A percentile compares a stretch with the other conserved stretches of the same genome.
Evolutionary conservation across 1,140 invertebrate genomes (phyloP).

Genomic region (Pogonognathellus flavescens): DNA sequence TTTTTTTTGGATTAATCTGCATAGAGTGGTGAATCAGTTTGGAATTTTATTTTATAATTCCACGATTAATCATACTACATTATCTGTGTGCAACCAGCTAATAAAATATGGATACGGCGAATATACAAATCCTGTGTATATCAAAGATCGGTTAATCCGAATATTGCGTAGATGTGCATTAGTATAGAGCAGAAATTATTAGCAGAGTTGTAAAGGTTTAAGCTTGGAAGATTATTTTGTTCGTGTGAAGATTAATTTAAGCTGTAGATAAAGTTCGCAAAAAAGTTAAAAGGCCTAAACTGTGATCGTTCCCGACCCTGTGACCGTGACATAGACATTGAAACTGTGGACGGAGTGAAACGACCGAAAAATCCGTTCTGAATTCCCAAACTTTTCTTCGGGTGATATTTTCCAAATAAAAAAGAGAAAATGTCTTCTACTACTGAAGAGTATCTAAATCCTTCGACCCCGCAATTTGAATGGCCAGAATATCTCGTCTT

Average conservation of each 20-base stretch:
- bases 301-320: not conserved
- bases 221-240: not conserved
- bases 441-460: not conserved
- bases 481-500: conserved; percentile 49
- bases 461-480: not conserved
- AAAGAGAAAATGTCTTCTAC: not conserved
- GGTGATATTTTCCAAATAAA: no score
- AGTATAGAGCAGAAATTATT: not conserved
- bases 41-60: no score
- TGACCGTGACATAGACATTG: conserved; percentile 22
- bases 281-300: not conserved
- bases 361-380: not conserved
- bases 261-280: not conserved
- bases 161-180: no score
- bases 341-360: not conserved
- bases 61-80: no score
- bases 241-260: not conserved
- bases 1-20: no score
- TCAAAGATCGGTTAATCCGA: no score
- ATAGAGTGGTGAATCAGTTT: no score
- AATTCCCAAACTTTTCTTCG: not conserved
- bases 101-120: no score
- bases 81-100: no score
- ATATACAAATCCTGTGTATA: no score
- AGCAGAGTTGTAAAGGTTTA: not conserved